phyloP scores from a whole-genome alignment of 2,113 vertebrate species.

The Lipophrys pholis region DNA sequence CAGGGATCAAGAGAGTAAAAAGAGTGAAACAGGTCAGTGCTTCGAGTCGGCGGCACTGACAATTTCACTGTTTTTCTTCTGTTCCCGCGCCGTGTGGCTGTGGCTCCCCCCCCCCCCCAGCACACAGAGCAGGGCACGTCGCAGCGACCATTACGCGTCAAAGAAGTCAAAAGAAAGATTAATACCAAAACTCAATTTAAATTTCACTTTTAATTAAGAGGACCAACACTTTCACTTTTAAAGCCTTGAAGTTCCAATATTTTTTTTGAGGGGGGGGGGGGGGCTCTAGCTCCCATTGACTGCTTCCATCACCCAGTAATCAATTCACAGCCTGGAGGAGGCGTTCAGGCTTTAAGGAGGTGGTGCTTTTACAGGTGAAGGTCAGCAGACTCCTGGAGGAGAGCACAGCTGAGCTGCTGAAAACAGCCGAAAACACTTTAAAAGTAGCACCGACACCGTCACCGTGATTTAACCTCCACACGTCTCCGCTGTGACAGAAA shows the following conservation, averaged over 20 bases:
- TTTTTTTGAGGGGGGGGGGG: background rate
- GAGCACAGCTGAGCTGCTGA: background rate
- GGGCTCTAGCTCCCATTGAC: background rate
- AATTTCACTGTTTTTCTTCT: slow-evolving; percentile 9
- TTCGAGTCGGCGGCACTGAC: slow-evolving; percentile 10
- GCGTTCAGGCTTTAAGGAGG: slow-evolving; percentile 1
- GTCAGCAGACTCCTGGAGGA: background rate
- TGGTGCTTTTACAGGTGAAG: background rate
- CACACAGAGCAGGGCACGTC: background rate
- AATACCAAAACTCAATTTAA: slow-evolving; percentile 31
- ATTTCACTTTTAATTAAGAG: slow-evolving; percentile 25
- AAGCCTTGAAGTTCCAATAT: background rate
- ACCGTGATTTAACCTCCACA: no score
- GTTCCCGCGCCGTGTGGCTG: background rate
- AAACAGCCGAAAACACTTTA: background rate
- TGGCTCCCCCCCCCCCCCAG: slow-evolving; percentile 9
- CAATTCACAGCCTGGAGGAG: background rate
- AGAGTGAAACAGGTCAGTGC: slow-evolving; percentile 36
- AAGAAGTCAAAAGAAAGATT: background rate
- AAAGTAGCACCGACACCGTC: no score
- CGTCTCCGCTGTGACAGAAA: no score
- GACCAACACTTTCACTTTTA: background rate
- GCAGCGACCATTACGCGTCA: slow-evolving; percentile 12
- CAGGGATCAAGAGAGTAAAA: background rate
- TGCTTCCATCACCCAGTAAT: background rate